These are phyloP conservation scores for Eumeta japonica DNA, from an alignment of 1,140 invertebrate genomes.

Conservation along the genomic window DNA sequence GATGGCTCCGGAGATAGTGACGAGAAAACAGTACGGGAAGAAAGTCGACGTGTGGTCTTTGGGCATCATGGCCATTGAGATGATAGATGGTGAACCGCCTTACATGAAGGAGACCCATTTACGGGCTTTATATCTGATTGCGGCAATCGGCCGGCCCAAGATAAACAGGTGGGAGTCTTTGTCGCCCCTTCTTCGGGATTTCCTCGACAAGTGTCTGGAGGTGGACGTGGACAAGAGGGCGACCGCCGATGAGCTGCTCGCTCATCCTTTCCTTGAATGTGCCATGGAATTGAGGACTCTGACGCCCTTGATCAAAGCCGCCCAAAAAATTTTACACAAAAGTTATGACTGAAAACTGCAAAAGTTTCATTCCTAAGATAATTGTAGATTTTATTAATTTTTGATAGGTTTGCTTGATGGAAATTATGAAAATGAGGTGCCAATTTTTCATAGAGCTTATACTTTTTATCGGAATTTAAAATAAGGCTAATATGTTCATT, in stretches of 20 bases:
- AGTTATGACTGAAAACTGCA: constrained; percentile 38
- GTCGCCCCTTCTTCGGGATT: constrained; percentile 75
- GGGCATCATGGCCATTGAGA: constrained; percentile 98
- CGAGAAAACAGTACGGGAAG: constrained; percentile 79
- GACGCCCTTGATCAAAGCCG: constrained; percentile 88
- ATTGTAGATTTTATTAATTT: constrained; percentile 13
- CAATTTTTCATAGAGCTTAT: constrained; percentile 17
- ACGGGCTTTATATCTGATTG: constrained; percentile 92
- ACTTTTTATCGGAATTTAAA: constrained; percentile 5
- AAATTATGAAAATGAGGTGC: constrained; percentile 20
- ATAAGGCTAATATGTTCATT: constrained; percentile 2
- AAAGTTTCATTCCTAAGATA: constrained; percentile 19
- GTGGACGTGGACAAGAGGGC: constrained; percentile 88
- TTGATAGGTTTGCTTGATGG: constrained; percentile 22
- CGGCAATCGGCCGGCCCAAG: constrained; percentile 90
- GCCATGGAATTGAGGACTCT: constrained; percentile 82
- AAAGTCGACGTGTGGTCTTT: constrained; percentile 96
- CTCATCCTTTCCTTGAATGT: constrained; percentile 84
- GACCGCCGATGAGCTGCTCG: constrained; percentile 80
- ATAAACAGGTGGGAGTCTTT: constrained; percentile 82
- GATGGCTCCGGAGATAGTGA: constrained; percentile 91
- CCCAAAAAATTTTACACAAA: constrained; percentile 76
- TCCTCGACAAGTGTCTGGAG: constrained; percentile 88
- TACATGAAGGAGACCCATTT: constrained; percentile 93
- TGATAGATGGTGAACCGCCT: constrained; percentile 97